These are phyloP conservation scores for Leucoraja erinaceus DNA, from an alignment of 2,113 vertebrate species.

Conservation along the genomic window DNA sequence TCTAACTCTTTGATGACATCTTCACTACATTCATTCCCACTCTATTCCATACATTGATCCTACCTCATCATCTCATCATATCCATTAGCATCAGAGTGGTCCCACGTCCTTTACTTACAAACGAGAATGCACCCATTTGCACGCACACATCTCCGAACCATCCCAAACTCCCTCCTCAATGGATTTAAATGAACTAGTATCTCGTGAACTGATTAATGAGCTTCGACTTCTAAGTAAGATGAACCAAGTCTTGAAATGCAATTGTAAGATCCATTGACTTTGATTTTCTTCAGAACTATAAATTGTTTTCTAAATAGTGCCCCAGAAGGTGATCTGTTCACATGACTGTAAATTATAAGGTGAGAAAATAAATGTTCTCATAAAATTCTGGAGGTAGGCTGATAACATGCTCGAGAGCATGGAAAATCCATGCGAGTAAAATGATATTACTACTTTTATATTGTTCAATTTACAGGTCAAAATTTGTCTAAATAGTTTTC, in stretches of 20 bases:
- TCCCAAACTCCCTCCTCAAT: too few species aligned
- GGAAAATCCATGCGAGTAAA: not conserved
- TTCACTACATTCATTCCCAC: too few species aligned
- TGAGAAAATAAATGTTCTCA: not conserved
- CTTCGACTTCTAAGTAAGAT: not conserved
- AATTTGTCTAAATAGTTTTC: too few species aligned
- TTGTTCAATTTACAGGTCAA: too few species aligned
- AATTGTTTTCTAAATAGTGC: not conserved
- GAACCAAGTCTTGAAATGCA: not conserved
- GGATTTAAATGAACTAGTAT: not conserved
- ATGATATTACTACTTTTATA: not conserved
- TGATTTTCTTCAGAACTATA: not conserved
- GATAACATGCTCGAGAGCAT: not conserved
- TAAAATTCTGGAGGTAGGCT: not conserved
- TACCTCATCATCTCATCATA: too few species aligned
- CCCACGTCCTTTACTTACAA: too few species aligned
- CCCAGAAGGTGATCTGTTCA: not conserved
- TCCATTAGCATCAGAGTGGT: too few species aligned
- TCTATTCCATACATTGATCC: too few species aligned
- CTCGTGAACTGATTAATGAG: not conserved
- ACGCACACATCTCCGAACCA: too few species aligned
- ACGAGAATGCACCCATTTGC: too few species aligned
- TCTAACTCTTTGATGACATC: too few species aligned
- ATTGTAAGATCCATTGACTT: not conserved
- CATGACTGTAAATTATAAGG: not conserved